These are phyloP conservation scores for Chrysina gloriosa DNA, from an alignment of 2,888 invertebrate species.

Conservation along the genomic window DNA sequence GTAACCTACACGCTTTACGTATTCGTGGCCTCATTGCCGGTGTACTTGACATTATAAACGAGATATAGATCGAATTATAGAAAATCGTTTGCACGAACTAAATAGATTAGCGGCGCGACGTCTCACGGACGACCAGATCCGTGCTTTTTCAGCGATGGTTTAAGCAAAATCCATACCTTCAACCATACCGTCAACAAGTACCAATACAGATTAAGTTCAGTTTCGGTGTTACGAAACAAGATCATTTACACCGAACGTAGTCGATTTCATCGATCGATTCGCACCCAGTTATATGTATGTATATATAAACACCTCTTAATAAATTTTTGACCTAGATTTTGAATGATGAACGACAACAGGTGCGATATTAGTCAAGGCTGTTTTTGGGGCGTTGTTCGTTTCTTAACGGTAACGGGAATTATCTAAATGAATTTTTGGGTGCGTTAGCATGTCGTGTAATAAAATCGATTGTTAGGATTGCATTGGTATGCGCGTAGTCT, in stretches of 20 bases:
- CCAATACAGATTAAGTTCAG: no score
- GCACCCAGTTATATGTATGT: no score
- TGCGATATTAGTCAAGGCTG: conserved; percentile 4
- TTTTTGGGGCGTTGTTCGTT: neutral
- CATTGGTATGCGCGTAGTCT: no score
- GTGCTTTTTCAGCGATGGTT: neutral
- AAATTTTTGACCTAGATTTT: conserved; percentile 20
- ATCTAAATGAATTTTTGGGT: neutral
- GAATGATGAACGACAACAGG: neutral
- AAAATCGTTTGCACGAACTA: no score
- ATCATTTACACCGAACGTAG: no score
- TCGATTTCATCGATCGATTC: no score
- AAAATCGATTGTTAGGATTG: neutral
- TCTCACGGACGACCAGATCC: conserved; percentile 10
- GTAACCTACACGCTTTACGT: neutral
- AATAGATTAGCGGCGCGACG: neutral
- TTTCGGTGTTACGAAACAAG: no score
- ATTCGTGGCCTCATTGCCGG: neutral
- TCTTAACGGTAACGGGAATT: neutral
- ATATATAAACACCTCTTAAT: neutral
- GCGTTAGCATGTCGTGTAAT: neutral
- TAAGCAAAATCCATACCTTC: neutral
- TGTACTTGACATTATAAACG: conserved; percentile 27
- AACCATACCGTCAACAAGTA: no score
- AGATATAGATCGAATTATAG: conserved; percentile 25